Base-by-base conservation (phyloP, 2,888 invertebrate genomes). In the Opisthograptis luteolata region DNA sequence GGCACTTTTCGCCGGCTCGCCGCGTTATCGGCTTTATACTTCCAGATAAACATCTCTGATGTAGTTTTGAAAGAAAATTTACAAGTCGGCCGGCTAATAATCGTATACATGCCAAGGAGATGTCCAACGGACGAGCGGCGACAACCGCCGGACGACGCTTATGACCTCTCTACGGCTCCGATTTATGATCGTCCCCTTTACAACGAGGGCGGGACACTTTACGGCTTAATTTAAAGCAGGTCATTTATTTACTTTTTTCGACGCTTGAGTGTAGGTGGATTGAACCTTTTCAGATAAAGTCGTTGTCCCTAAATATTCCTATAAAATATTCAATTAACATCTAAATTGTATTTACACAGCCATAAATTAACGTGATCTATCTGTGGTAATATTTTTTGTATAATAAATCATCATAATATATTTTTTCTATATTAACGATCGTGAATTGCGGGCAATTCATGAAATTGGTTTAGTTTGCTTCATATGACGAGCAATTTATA, bases 221-320 rank as follows among this genome's bases (percentile, higher is more conserved):
- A 87, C 79, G 83, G 79, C 85, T 85, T 82, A 81, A 87, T 87
- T 85, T 81, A 79, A 81, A 81, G 69, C 73, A 72, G 73, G 72
- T 64, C 76, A 72, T 55, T 60, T 52, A 52, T 52, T 68, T 58
- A 70, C 73, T 79, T 48, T 67, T 59, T 57, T 45, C 44, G 15
- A 40, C 48, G 43, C 47, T 50, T 41, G 47, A 50, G 56, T 34
- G 43, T 46, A 58, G 45, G 41, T 58, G 9, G 49, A 52, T 62
- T 58, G 55, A 48, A 49, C 48, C 35, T 54, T 56, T 43, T 46
- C 32, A 34, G 52, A 46, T 52, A 32, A 46, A 46, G 41, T 47
- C 32, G 32, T 43, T 51, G 61, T 44, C 27, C 42, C 45, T 43
- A 55, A 51, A 58, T 39, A 36, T 25, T 20, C 32, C 25, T 17